phyloP scores from a whole-genome alignment of 2,113 vertebrate species.

The Chunga burmeisteri region DNA sequence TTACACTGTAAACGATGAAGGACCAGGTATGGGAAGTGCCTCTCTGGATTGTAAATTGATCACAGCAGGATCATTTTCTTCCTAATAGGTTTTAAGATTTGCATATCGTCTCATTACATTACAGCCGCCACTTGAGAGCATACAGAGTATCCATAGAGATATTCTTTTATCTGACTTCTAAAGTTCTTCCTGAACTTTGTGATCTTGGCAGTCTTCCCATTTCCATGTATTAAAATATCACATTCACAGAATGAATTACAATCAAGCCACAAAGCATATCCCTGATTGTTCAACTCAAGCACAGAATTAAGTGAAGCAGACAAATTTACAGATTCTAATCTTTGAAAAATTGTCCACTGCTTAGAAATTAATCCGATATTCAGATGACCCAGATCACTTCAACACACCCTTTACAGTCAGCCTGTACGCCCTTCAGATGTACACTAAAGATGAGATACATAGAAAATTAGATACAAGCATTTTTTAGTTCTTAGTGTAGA shows the following conservation, averaged over 20 bases:
- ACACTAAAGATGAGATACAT: background rate
- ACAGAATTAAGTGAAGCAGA: constrained; percentile 23
- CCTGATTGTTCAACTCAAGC: background rate
- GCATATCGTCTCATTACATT: background rate
- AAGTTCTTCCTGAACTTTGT: constrained; percentile 39
- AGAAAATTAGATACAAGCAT: background rate
- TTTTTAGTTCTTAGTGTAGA: background rate
- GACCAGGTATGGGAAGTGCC: background rate
- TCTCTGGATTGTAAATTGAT: background rate
- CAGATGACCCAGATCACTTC: background rate
- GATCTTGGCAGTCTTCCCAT: constrained; percentile 33
- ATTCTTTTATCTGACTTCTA: constrained; percentile 40
- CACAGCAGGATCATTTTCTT: constrained; percentile 38
- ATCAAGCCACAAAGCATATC: constrained; percentile 9
- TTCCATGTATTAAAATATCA: constrained; percentile 28
- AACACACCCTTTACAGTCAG: background rate
- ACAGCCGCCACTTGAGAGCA: background rate
- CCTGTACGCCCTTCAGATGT: background rate
- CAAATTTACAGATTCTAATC: constrained; percentile 22
- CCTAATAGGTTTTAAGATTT: constrained; percentile 27
- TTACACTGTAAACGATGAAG: background rate
- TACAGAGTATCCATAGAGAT: background rate
- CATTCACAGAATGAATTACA: constrained; percentile 35
- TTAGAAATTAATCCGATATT: constrained; percentile 29
- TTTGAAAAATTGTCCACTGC: background rate